phyloP scores from a whole-genome alignment of 2,888 invertebrate genomes.

The Cheilosia variabilis region DNA sequence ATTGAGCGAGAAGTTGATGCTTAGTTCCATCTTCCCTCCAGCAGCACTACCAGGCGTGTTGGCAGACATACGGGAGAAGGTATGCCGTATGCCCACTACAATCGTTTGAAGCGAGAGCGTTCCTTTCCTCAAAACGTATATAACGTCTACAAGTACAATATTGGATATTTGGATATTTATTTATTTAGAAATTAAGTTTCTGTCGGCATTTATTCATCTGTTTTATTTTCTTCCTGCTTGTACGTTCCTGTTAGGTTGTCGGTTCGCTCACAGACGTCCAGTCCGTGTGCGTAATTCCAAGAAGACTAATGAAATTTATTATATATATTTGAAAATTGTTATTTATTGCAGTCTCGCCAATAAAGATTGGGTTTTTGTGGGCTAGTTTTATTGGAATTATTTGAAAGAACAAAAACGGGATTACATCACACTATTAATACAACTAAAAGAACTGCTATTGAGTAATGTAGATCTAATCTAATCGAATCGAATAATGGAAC shows the following conservation, averaged over 20 bases:
- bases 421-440: slow-evolving; percentile 42
- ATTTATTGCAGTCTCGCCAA: slow-evolving; percentile 41
- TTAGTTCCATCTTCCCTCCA: slow-evolving; percentile 34
- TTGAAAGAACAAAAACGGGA: slow-evolving; percentile 25
- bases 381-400: slow-evolving; percentile 34
- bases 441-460: slow-evolving; percentile 15
- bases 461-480: slow-evolving; percentile 37
- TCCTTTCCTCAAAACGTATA: slow-evolving; percentile 29
- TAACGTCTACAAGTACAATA: slow-evolving; percentile 63
- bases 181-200: slow-evolving; percentile 73
- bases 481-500: slow-evolving; percentile 35
- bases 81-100: slow-evolving; percentile 11
- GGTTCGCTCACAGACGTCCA: background rate
- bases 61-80: slow-evolving; percentile 29
- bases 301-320: slow-evolving; percentile 24
- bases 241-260: slow-evolving; percentile 9
- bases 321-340: background rate
- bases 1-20: slow-evolving; percentile 37
- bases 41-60: slow-evolving; percentile 22
- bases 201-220: slow-evolving; percentile 69
- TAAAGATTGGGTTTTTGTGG: slow-evolving; percentile 56
- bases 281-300: slow-evolving; percentile 17
- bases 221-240: slow-evolving; percentile 46
- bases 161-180: slow-evolving; percentile 72
- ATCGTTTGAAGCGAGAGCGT: slow-evolving; percentile 21